Base-by-base conservation (phyloP, 2,113 vertebrate genomes). In the Eclectus roratus region DNA sequence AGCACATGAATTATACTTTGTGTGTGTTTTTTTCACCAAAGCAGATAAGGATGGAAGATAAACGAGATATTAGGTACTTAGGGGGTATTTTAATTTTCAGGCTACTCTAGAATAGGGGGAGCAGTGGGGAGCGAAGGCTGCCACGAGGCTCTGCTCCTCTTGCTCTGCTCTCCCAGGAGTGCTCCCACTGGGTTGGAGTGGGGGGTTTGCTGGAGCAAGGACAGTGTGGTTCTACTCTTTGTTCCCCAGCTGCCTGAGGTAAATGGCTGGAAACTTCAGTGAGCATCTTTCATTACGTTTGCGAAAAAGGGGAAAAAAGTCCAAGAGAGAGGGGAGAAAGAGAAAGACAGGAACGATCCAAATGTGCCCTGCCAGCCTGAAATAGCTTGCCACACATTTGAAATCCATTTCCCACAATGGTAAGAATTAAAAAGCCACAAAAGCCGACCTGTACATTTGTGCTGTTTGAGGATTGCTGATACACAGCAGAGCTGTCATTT, bases 401-500 rank as follows among this genome's bases (percentile, higher is more conserved):
- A 97, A 92, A 97, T 95, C 92, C 86, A 90, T 97, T 97, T 94
- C 94, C 94, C 92, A 95, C 92, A 94, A 95, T 89, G 89, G 94
- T 91, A 97, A 95, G 93, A 97, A 97, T 93, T 85, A 96, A 97
- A 96, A 96, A 91, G 93, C 96, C 95, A 94, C 93, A 96, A 95
- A 96, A 96, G 88, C 94, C 84, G 7, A 97, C 89, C 91, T 89
- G 80, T 94, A 91, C 93, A 64, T 88, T 93, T 85, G 89, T 94
- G 95, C 90, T 73, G 41, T 58, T 76, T 73, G 95, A 94, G 94
- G 96, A 95, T 91, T 92, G 92, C 93, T 80, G 83, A 95, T 93
- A 96, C 95, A 94, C 94, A 97, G 97, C 93, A 95, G 93, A 96
- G 96, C 97, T 98, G 97, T 98, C 97, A 97, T 98, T 97, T 97